These are phyloP conservation scores for Embiotoca jacksoni DNA, from an alignment of 2,113 vertebrate species.

Conservation along the genomic window DNA sequence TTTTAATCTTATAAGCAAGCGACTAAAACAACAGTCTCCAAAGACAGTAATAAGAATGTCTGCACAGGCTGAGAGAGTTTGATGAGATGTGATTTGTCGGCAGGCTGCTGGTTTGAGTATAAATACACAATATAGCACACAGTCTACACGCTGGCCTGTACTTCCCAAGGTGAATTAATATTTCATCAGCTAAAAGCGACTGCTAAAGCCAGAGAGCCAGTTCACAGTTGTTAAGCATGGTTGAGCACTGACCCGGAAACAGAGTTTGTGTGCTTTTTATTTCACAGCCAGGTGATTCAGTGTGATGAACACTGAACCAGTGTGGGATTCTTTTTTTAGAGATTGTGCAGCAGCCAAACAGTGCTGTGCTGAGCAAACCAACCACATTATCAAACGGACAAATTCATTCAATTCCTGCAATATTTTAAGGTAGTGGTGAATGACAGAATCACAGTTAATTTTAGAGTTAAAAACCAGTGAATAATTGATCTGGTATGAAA, in stretches of 20 bases:
- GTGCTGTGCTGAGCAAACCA: neutral
- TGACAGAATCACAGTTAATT: too few species aligned
- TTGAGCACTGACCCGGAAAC: slow-evolving; percentile 65
- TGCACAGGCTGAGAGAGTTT: slow-evolving; percentile 13
- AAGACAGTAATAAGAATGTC: slow-evolving; percentile 22
- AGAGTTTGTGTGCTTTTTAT: slow-evolving; percentile 40
- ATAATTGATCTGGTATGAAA: too few species aligned
- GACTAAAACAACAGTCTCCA: slow-evolving; percentile 24
- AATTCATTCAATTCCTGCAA: neutral
- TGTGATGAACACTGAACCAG: slow-evolving; percentile 14
- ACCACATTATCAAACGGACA: neutral
- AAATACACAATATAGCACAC: slow-evolving; percentile 36
- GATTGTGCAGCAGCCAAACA: slow-evolving; percentile 9
- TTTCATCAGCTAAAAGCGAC: slow-evolving; percentile 72
- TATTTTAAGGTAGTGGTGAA: neutral
- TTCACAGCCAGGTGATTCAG: slow-evolving; percentile 50
- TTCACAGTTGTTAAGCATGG: slow-evolving; percentile 61
- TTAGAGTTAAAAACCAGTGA: too few species aligned
- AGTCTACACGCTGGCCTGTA: slow-evolving; percentile 32
- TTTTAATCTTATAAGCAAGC: slow-evolving; percentile 42
- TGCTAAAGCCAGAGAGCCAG: slow-evolving; percentile 61
- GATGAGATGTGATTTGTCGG: slow-evolving; percentile 35
- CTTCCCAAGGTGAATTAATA: slow-evolving; percentile 66
- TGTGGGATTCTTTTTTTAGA: slow-evolving; percentile 4
- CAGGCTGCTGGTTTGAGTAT: slow-evolving; percentile 14